Percentiles rank a stretch among this genome's conserved stretches.
These are phyloP conservation scores for Caenorhabditis sp. DNA, from an alignment of 2,888 invertebrate genomes.

Conservation along the genomic window DNA sequence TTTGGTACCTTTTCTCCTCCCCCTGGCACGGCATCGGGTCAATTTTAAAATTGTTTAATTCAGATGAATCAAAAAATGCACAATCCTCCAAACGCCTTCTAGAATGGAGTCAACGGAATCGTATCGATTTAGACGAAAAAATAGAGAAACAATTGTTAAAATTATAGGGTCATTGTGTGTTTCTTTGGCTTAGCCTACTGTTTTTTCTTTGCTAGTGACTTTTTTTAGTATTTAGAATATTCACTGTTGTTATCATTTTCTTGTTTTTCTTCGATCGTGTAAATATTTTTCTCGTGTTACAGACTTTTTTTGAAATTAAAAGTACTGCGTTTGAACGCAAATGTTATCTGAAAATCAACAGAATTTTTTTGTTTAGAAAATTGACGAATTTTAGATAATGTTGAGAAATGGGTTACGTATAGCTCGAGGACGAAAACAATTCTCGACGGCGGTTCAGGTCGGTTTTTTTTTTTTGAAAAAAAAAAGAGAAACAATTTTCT, in stretches of 20 bases:
- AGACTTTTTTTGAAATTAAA: not conserved
- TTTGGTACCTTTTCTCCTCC: no score
- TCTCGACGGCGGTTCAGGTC: conserved; percentile 1
- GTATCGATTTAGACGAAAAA: conserved; percentile 31
- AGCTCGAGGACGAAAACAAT: not conserved
- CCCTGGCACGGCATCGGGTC: no score
- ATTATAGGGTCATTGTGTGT: conserved; percentile 4
- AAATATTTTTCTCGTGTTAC: not conserved
- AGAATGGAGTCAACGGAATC: conserved; percentile 28
- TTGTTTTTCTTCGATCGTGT: not conserved
- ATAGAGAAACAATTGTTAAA: conserved; percentile 6
- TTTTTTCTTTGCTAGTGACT: not conserved
- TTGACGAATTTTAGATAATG: not conserved
- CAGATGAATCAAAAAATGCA: not conserved
- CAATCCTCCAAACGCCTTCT: conserved; percentile 15
- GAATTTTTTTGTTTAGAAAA: not conserved
- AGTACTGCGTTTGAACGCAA: not conserved
- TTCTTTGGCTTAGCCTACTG: not conserved
- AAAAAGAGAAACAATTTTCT: not conserved
- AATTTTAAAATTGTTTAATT: no score
- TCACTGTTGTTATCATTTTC: not conserved
- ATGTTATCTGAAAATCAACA: not conserved
- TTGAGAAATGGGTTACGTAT: not conserved
- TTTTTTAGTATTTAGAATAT: not conserved
- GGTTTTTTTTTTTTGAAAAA: not conserved